Evolutionary conservation across 2,797 vertebrate genomes (phyloP), one percentile per base, ranked within the genome.

Genomic region (Nyctibius grandis): DNA sequence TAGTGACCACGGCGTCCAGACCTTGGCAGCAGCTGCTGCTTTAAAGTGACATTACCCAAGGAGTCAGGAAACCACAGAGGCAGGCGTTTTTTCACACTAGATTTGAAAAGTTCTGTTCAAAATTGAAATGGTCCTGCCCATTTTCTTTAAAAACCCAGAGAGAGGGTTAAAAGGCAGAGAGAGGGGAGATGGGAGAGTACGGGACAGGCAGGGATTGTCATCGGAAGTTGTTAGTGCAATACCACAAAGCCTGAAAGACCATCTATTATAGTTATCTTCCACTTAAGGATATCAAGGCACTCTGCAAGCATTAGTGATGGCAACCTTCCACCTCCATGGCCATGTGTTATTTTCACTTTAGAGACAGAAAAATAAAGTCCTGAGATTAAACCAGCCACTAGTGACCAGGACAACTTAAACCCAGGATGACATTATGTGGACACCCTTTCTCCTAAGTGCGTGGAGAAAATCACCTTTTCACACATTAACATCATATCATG

Each of bases 21-120:
- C 91, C 96, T 96, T 97, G 96, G 96, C 97, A 95, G 96, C 96
- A 96, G 97, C 96, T 93, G 97, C 97, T 79, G 93, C 93, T 95
- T 92, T 93, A 94, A 96, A 95, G 88, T 88, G 87, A 86, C 73
- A 93, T 85, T 40, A 89, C 92, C 93, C 86, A 63, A 89, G 60
- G 53, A 95, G 91, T 29, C 94, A 76, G 85, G 9, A 88, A 92
- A 93, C 50, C 88, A 31, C 22, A 0, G 88, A 76, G 61, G 50
- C 72, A 28, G 45, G 53, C 29, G 0, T 40, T 28, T 81, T 73
- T 85, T 60, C 69, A 48, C 80, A 60, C 44, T 6, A 15, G 25
- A 12, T 87, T 76, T 34, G 50, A 63, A 31, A 45, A 92, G 67
- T 57, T 81, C 45, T 42, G 76, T 5, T 85, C 51, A 11, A 42